Conservation (phyloP, 2,797 vertebrate species). For the Furcifer pardalis region DNA sequence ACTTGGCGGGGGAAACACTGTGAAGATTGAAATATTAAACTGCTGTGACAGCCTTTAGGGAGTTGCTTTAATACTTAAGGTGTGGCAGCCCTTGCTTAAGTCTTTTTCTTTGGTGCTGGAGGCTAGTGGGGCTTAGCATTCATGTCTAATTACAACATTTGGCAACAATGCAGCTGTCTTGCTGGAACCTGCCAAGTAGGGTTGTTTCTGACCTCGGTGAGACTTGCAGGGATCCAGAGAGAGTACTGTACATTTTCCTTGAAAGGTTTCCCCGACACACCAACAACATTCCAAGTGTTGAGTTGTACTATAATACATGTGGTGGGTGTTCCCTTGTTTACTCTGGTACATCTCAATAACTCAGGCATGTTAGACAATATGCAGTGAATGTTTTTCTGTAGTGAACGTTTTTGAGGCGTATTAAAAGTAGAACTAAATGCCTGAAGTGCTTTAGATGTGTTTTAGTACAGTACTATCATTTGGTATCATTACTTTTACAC, state of each 20-base stretch:
- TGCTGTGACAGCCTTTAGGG: too few relatives aligned
- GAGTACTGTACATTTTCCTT: slow-evolving; percentile 27
- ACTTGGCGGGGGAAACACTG: neutral
- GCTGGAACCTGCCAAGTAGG: slow-evolving; percentile 39
- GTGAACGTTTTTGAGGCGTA: neutral
- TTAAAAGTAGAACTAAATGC: neutral
- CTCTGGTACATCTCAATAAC: neutral
- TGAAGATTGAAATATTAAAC: neutral
- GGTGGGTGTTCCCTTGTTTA: neutral
- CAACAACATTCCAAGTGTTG: slow-evolving; percentile 7
- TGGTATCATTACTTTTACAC: too few relatives aligned
- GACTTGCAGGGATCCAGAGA: fast-evolving
- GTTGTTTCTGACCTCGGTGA: slow-evolving; percentile 14
- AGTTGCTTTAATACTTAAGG: neutral
- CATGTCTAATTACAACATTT: slow-evolving; percentile 6
- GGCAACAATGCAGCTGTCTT: slow-evolving; percentile 28
- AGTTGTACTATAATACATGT: neutral
- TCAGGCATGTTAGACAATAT: neutral
- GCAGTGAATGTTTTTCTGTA: neutral
- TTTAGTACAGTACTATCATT: neutral
- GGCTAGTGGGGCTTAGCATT: neutral
- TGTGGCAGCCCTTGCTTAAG: fast-evolving
- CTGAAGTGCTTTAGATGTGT: neutral
- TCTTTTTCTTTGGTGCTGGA: neutral
- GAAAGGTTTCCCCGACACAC: slow-evolving; percentile 43